Base-by-base conservation (phyloP, 2,113 vertebrate genomes). In the Gambusia holbrooki region DNA sequence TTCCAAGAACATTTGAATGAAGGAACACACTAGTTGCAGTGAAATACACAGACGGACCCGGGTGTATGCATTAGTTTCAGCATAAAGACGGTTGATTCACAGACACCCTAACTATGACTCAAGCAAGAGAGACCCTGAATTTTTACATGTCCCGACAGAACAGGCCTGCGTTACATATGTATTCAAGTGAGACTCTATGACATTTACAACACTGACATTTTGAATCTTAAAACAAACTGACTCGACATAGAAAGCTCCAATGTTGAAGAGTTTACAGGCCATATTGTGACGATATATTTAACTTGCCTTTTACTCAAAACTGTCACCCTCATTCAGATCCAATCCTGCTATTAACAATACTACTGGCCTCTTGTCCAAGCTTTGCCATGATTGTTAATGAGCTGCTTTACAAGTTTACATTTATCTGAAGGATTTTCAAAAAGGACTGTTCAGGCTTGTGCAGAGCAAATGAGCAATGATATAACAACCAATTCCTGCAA, bases 21-120 rank as follows among this genome's bases (percentile, higher is more conserved):
- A 76, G 76, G 74, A 27, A 77, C 40, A 60, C 65, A 37, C 32
- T 12, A 35, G 2, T 58, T 62, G 33, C 66, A 28, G 17, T 62
- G 64, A 66, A 51, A 58, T 29, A 54, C 35, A 65, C n/a, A 4
- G 37, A 80, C 66, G 74, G 29, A 84, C 9, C 28, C 66, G 67
- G 68, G 11, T 7, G 2, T 63, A 45, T 1, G 5, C 48, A 76
- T 82, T 62, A 5, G 77, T 62, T 81, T 45, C 48, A 81, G 83
- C 77, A 79, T 19, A 68, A 62, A 82, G 4, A 67, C 74, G 66
- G 8, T 35, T 54, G 80, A 81, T 85, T 88, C 75, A 73, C 54
- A 42, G 71, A 78, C 40, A 35, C 6, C 1, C 51, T 73, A 62
- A 29, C 1, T 10, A 37, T 25, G 28, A 42, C 13, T 17, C 27